phyloP scores from a whole-genome alignment of 2,113 vertebrate species.

The Hydrochoerus hydrochaeris region DNA sequence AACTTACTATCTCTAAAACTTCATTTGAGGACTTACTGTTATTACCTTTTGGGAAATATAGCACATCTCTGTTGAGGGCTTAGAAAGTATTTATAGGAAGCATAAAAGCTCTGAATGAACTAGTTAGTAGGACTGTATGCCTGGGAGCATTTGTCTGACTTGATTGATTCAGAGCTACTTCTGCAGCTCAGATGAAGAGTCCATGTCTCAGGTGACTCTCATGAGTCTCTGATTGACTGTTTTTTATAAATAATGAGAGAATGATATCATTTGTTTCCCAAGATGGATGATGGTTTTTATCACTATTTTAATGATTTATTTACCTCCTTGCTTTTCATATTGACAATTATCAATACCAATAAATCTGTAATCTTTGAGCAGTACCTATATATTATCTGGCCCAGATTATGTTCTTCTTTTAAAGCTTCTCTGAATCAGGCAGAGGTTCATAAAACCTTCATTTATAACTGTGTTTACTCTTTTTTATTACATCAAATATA shows the following conservation, averaged over 20 bases:
- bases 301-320: conserved; percentile 30
- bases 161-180: not conserved
- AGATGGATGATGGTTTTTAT: not conserved
- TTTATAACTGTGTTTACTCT: not conserved
- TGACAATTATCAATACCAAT: not conserved
- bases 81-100: not conserved
- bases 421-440: not conserved
- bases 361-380: not conserved
- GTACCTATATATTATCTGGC: not conserved
- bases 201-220: not conserved
- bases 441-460: not conserved
- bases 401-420: conserved; percentile 38
- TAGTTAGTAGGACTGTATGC: not conserved
- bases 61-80: not conserved
- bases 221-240: not conserved
- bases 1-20: conserved; percentile 58
- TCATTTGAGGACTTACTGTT: conserved; percentile 30
- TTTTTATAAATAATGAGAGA: conserved; percentile 9
- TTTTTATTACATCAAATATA: not conserved
- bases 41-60: conserved; percentile 24
- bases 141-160: not conserved
- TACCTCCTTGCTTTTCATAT: conserved; percentile 37
- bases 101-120: not conserved
- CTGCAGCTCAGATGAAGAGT: not conserved
- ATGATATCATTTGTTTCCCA: conserved; percentile 17